phyloP scores from a whole-genome alignment of 2,888 invertebrate species.

The Omphaloscelis lunosa region DNA sequence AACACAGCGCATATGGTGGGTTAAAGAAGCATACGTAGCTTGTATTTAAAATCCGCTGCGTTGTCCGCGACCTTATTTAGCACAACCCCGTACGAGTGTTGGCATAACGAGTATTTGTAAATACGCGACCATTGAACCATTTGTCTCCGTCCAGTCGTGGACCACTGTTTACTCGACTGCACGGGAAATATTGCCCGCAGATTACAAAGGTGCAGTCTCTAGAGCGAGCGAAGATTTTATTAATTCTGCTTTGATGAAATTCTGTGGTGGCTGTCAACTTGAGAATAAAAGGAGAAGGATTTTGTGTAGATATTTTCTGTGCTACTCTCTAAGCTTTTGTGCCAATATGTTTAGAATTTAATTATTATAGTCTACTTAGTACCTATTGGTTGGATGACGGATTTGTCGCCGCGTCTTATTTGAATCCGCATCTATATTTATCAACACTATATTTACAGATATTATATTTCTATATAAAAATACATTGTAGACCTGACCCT shows the following conservation, averaged over 20 bases:
- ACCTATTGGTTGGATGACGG: background rate
- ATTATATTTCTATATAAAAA: background rate
- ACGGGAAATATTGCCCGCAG: slow-evolving; percentile 33
- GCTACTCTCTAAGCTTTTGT: background rate
- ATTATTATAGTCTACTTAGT: background rate
- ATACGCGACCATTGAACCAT: slow-evolving; percentile 21
- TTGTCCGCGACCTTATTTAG: background rate
- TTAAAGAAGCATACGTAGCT: background rate
- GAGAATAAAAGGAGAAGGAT: background rate
- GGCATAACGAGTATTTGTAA: background rate
- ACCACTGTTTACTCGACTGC: slow-evolving; percentile 29
- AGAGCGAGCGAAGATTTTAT: slow-evolving; percentile 14
- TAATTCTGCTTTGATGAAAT: slow-evolving; percentile 34
- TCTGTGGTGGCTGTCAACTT: slow-evolving; percentile 1
- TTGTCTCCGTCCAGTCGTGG: slow-evolving; percentile 40
- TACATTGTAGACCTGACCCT: background rate
- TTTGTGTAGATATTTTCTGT: background rate
- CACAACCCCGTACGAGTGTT: background rate
- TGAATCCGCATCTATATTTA: background rate
- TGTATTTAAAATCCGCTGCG: background rate
- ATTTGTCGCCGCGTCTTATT: background rate
- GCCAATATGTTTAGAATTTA: background rate
- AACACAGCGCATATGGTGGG: background rate
- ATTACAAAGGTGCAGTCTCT: slow-evolving; percentile 32
- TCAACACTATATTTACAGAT: background rate